Percentiles rank a stretch among this genome's conserved stretches.
Evolutionary conservation across 2,113 vertebrate species (phyloP).

Genomic region (Noturus placidus): DNA sequence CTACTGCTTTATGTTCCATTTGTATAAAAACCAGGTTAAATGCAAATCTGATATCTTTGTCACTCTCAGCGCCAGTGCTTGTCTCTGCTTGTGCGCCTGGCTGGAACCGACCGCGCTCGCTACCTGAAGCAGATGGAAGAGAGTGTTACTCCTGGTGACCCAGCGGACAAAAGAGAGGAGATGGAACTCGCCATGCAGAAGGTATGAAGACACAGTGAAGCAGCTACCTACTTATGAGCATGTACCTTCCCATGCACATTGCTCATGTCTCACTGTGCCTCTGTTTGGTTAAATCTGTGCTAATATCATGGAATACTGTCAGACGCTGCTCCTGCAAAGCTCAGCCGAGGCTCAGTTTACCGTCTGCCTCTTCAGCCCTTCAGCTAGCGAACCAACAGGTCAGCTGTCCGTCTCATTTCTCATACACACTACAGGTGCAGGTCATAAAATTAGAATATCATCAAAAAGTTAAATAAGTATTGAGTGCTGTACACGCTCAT

Average conservation of each 20-base stretch:
- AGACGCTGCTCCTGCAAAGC: slow-evolving; percentile 88
- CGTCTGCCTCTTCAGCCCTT: slow-evolving; percentile 92
- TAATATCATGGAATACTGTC: slow-evolving; percentile 97
- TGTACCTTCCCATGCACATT: neutral
- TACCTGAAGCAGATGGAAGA: slow-evolving; percentile 88
- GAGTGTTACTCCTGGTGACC: slow-evolving; percentile 73
- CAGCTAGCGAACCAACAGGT: slow-evolving; percentile 83
- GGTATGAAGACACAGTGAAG: slow-evolving; percentile 66
- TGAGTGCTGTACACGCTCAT: no score
- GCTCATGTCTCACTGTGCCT: slow-evolving; percentile 12
- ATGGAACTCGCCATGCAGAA: slow-evolving; percentile 92
- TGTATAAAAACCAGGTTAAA: neutral
- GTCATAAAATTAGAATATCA: no score
- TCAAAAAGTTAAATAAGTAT: no score
- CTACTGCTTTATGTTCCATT: neutral
- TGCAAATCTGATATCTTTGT: neutral
- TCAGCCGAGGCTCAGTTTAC: slow-evolving; percentile 83
- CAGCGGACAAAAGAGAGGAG: slow-evolving; percentile 84
- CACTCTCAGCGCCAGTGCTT: slow-evolving; percentile 83
- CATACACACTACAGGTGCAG: no score
- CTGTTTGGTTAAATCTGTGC: slow-evolving; percentile 83
- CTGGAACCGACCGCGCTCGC: slow-evolving; percentile 83
- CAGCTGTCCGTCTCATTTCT: slow-evolving; percentile 65
- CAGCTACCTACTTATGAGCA: neutral
- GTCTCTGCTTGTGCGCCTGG: slow-evolving; percentile 86